Percentiles rank a stretch among this genome's conserved stretches.
Conservation (phyloP, 2,888 invertebrate genomes). For the Masnerella sp. region DNA sequence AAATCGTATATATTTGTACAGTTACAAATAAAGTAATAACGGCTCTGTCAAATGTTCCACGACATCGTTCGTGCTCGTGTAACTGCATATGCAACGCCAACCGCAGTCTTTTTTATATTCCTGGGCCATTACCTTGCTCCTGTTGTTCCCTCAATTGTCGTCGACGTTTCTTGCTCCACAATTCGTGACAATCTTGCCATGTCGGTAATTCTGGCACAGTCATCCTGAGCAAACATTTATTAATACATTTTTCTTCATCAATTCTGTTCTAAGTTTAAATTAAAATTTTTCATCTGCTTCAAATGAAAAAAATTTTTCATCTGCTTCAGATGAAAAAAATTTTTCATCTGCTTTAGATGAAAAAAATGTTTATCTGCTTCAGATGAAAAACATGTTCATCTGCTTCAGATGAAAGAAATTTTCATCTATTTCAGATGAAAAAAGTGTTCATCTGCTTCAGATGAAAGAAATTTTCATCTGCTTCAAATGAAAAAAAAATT, state of each 20-base stretch:
- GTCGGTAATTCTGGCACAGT: conserved; percentile 91
- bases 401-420: too few relatives aligned
- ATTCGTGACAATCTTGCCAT: conserved; percentile 99
- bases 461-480: too few relatives aligned
- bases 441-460: too few relatives aligned
- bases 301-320: background rate
- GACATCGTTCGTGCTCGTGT: conserved; percentile 3
- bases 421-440: too few relatives aligned
- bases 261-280: too few relatives aligned
- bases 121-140: conserved; percentile 72
- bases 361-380: background rate
- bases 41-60: conserved; percentile 2
- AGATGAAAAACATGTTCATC: too few relatives aligned
- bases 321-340: background rate
- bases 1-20: conserved; percentile 34
- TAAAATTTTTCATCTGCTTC: background rate
- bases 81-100: conserved; percentile 40
- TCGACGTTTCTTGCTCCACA: conserved; percentile 98
- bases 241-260: conserved; percentile 23
- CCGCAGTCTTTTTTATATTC: conserved; percentile 28
- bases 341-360: background rate
- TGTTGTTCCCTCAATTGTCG: conserved; percentile 89
- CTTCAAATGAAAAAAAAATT: too few relatives aligned
- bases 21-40: conserved; percentile 28
- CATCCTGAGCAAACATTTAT: conserved; percentile 81